These are phyloP conservation scores for Abrostola triplasia DNA, from an alignment of 2,888 invertebrate species.

Conservation along the genomic window DNA sequence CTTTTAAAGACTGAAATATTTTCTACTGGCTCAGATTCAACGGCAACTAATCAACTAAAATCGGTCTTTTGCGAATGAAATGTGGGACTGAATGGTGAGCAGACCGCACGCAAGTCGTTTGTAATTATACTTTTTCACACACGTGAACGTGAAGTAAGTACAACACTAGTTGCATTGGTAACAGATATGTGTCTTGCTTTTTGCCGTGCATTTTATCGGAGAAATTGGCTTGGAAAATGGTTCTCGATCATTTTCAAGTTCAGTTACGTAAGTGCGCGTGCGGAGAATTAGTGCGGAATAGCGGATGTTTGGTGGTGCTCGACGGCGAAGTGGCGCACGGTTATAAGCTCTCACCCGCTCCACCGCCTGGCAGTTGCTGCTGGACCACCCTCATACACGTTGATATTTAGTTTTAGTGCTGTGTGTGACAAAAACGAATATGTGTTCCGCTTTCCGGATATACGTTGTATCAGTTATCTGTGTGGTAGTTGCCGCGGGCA, in stretches of 20 bases:
- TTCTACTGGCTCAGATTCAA: slow-evolving; percentile 49
- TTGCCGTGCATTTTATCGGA: slow-evolving; percentile 87
- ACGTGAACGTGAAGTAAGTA: slow-evolving; percentile 62
- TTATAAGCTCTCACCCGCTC: slow-evolving; percentile 85
- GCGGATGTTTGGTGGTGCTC: slow-evolving; percentile 88
- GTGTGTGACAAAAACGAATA: slow-evolving; percentile 78
- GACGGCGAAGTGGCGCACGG: slow-evolving; percentile 83
- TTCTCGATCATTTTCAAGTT: slow-evolving; percentile 88
- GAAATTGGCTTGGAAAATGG: slow-evolving; percentile 88
- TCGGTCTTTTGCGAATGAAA: slow-evolving; percentile 76
- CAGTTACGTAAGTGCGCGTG: slow-evolving; percentile 88
- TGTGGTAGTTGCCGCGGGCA: slow-evolving; percentile 77
- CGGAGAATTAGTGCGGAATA: slow-evolving; percentile 88
- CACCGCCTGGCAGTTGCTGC: slow-evolving; percentile 82
- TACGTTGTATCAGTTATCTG: slow-evolving; percentile 81
- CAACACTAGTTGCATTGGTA: slow-evolving; percentile 70
- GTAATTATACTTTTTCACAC: slow-evolving; percentile 75
- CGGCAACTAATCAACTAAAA: slow-evolving; percentile 66
- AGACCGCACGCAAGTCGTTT: slow-evolving; percentile 71
- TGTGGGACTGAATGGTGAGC: slow-evolving; percentile 72
- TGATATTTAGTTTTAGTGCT: slow-evolving; percentile 79
- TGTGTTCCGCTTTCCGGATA: slow-evolving; percentile 85
- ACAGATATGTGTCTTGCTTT: slow-evolving; percentile 83
- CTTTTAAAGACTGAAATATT: slow-evolving; percentile 66
- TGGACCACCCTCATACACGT: slow-evolving; percentile 82